Conservation (phyloP, 2,113 vertebrate species). For the Rhegmatorhina hoffmannsi region DNA sequence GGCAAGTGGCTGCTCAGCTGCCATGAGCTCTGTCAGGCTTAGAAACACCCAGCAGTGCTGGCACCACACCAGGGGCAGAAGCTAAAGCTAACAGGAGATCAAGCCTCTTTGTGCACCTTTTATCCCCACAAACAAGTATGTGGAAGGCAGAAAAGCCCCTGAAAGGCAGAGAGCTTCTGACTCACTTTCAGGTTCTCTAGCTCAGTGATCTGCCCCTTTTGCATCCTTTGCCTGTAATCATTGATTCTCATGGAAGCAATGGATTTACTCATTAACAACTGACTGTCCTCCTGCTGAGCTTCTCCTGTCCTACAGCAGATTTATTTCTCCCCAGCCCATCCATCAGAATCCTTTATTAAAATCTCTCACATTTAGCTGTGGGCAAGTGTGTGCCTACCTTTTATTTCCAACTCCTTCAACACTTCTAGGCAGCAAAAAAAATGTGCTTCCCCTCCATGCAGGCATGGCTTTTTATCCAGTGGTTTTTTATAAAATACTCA, state of each 20-base stretch:
- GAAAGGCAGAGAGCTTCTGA: neutral
- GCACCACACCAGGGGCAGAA: neutral
- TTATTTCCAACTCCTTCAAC: neutral
- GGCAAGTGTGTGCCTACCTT: neutral
- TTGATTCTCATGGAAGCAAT: constrained; percentile 1
- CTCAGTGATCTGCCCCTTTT: neutral
- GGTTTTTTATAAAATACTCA: neutral
- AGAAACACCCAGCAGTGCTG: accelerated
- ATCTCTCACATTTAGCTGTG: neutral
- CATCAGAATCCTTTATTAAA: neutral
- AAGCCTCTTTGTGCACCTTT: neutral
- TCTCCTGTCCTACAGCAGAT: neutral
- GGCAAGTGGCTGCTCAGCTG: neutral
- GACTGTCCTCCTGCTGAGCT: neutral
- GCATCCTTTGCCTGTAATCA: neutral
- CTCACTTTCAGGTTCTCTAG: neutral
- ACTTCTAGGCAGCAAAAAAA: neutral
- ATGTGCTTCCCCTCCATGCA: neutral
- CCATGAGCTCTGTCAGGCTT: accelerated
- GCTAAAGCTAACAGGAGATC: neutral
- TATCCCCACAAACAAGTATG: neutral
- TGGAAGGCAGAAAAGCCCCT: neutral
- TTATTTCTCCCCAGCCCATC: neutral
- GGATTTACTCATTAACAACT: constrained; percentile 42
- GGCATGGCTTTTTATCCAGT: neutral